Evolutionary conservation across 2,113 vertebrate genomes (phyloP).

Genomic region (Cyanistes caeruleus): DNA sequence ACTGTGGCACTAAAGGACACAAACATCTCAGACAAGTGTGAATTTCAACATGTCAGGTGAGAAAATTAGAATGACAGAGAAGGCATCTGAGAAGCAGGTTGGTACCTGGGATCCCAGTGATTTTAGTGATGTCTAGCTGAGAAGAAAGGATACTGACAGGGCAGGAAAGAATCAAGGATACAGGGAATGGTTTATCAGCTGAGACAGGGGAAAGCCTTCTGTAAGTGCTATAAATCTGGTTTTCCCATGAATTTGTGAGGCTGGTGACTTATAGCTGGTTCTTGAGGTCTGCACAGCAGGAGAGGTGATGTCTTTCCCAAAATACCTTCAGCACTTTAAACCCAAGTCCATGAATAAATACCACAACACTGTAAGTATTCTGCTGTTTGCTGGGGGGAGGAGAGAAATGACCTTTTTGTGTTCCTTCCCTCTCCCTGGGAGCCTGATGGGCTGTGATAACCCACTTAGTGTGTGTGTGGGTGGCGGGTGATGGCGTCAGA

Average conservation of each 20-base stretch:
- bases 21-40: neutral
- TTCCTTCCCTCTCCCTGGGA: neutral
- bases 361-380: neutral
- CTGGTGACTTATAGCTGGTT: fast-evolving
- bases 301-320: neutral
- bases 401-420: neutral
- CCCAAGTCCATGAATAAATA: neutral
- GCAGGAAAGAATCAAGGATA: neutral
- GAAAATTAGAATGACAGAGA: neutral
- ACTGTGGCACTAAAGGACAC: neutral
- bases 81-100: neutral
- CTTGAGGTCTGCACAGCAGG: neutral
- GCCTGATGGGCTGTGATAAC: neutral
- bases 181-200: neutral
- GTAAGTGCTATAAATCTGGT: neutral
- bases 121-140: neutral
- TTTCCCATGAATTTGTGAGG: neutral
- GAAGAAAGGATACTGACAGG: neutral
- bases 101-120: neutral
- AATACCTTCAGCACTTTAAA: neutral
- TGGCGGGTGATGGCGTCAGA: neutral
- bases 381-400: neutral
- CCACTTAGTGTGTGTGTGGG: neutral
- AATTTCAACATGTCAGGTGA: neutral
- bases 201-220: neutral